A percentile compares a stretch with the other conserved stretches of the same genome.
These are phyloP conservation scores for Ovis canadensis DNA, from an alignment of 2,113 vertebrate genomes.

Conservation along the genomic window DNA sequence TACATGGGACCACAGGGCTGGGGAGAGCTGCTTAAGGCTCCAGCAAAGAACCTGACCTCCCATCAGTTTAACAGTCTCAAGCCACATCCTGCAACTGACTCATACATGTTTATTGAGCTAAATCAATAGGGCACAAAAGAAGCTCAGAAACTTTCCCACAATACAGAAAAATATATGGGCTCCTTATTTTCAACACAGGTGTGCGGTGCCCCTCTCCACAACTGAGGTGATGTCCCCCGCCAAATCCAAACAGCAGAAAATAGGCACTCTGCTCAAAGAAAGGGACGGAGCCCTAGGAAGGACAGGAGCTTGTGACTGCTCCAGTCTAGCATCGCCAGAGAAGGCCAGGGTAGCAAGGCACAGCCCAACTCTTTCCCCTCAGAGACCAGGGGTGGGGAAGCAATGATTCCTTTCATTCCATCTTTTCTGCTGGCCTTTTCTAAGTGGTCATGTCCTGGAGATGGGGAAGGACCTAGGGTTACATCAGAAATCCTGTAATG, in stretches of 20 bases:
- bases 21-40: not conserved
- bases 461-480: not conserved
- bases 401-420: not conserved
- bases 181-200: not conserved
- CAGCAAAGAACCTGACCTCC: not conserved
- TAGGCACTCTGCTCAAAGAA: not conserved
- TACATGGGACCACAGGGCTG: no score
- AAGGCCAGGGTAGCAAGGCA: not conserved
- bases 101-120: conserved; percentile 59
- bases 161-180: not conserved
- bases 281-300: not conserved
- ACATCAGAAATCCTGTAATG: conserved; percentile 61
- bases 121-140: not conserved
- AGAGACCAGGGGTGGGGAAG: not conserved
- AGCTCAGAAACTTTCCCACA: not conserved
- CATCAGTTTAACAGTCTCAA: not conserved
- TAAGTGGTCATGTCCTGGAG: not conserved
- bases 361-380: not conserved
- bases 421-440: conserved; percentile 32
- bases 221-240: not conserved
- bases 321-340: not conserved
- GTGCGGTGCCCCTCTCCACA: not conserved
- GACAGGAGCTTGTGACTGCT: not conserved
- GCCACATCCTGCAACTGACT: not conserved
- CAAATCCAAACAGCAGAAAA: not conserved